Evolutionary conservation across 2,888 invertebrate species (phyloP), one percentile per base, ranked within the genome.

Genomic region (Homarus gammarus): DNA sequence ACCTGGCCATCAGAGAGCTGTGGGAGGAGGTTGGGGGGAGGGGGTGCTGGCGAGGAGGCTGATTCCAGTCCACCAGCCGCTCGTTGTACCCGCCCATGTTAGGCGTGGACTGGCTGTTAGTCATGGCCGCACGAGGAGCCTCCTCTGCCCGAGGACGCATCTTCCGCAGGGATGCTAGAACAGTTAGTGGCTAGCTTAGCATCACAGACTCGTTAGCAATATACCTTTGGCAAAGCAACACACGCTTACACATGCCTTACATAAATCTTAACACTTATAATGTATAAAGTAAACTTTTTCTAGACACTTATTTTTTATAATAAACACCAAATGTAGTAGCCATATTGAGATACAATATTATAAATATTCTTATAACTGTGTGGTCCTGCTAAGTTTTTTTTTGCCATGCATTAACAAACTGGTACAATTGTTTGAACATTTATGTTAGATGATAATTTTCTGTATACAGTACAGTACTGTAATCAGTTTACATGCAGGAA

Each of bases 11-110:
- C 72, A 70, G 77, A 72, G 91, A 78, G 87, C 49, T 90, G 83
- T 82, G 91, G 79, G 85, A 73, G 82, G 82, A 78, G 82, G 86
- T 83, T 70, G 85, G 85, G 79, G 84, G 84, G 82, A 70, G 83
- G 78, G 84, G 83, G 49, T 79, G 90, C 72, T 89, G 89, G 73
- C 85, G 90, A 38, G 92, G 92, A 12, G 92, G 92, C 73, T 92
- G 89, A 73, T 92, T 92, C 92, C 92, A 92, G 73, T 92, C 92
- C 73, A 92, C 92, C 70, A 92, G 87, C 73, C 92, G 91, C 90
- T 92, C 92, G 77, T 92, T 91, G 89, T 91, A 92, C 51, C 85
- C 88, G 40, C 84, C 91, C 89, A 81, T 90, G 91, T 87, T 90
- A 89, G 84, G 88, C 87, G 86, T 70, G 38, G 85, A 87, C 81